Evolutionary conservation across 2,888 invertebrate genomes (phyloP).

Genomic region (Heterodera filipjevi): DNA sequence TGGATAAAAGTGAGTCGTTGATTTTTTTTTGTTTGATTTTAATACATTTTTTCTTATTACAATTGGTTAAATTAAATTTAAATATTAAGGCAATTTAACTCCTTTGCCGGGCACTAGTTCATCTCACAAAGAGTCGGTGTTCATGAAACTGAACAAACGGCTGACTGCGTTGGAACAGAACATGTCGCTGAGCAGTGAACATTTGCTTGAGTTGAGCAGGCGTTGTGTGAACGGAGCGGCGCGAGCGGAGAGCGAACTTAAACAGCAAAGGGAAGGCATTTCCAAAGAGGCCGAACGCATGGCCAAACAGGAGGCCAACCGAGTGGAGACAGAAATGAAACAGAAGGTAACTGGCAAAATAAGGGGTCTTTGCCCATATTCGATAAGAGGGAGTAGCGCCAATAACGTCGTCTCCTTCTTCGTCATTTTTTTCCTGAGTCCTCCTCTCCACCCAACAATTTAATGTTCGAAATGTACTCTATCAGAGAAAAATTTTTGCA

Average conservation of each 20-base stretch:
- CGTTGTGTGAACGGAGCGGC: slow-evolving; percentile 5
- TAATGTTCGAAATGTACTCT: no score
- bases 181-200: slow-evolving; percentile 89
- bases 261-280: slow-evolving; percentile 12
- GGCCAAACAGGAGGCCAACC: slow-evolving; percentile 26
- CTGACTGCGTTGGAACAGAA: slow-evolving; percentile 86
- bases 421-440: no score
- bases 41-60: no score
- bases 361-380: no score
- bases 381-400: no score
- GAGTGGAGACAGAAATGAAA: slow-evolving; percentile 16
- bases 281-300: slow-evolving; percentile 18
- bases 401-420: no score
- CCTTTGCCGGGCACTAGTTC: slow-evolving; percentile 46
- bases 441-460: no score
- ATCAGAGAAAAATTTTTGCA: no score
- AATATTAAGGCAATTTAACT: slow-evolving; percentile 13
- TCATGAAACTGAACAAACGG: slow-evolving; percentile 89
- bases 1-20: background rate
- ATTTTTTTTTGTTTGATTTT: no score
- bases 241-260: slow-evolving; percentile 1
- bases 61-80: background rate
- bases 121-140: slow-evolving; percentile 78
- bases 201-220: slow-evolving; percentile 17
- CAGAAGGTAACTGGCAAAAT: background rate